Evolutionary conservation across 2,888 invertebrate genomes (phyloP), one percentile per base, ranked within the genome.

Genomic region (Agriopis aurantiaria): DNA sequence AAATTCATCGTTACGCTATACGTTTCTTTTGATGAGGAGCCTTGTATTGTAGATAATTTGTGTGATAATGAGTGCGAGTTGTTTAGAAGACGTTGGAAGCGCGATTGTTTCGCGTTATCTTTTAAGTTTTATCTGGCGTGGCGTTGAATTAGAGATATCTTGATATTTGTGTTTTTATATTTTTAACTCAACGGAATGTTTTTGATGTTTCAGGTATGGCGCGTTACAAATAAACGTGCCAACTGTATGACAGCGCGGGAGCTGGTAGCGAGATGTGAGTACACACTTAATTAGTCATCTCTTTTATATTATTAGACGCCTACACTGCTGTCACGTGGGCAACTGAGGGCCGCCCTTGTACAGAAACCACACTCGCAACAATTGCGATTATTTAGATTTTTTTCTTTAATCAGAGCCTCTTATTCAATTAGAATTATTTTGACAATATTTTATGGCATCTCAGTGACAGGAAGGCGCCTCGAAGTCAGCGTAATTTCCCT

Each of bases 241-340:
- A 82, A 80, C 84, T 82, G 84, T 79, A 85, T 86, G 87, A 85
- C 78, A 82, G 82, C 77, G 81, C 81, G 80, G 84, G 83, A 82
- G 84, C 85, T 84, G 81, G 80, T 83, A 78, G 79, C 82, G 76
- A 90, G 89, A 84, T 89, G 92, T 92, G 80, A 92, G 92, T 91
- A 84, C 40, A 9, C 12, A 41, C 58, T 14, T 68, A 43, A 67
- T 73, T 73, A 70, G 48, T 71, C 68, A 73, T 66, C 17, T 17
- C 67, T 51, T 69, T 66, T 69, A 71, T 68, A 71, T 68, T 71
- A 68, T 67, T 55, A 55, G 63, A 58, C 72, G 68, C 72, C 68
- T 43, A 72, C 69, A 65, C 41, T 5, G 11, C 23, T 41, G 12
- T 51, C 60, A 53, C 52, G 69, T 67, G 49, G 69, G 65, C 63